phyloP scores from a whole-genome alignment of 2,113 vertebrate species.

The Riparia riparia region DNA sequence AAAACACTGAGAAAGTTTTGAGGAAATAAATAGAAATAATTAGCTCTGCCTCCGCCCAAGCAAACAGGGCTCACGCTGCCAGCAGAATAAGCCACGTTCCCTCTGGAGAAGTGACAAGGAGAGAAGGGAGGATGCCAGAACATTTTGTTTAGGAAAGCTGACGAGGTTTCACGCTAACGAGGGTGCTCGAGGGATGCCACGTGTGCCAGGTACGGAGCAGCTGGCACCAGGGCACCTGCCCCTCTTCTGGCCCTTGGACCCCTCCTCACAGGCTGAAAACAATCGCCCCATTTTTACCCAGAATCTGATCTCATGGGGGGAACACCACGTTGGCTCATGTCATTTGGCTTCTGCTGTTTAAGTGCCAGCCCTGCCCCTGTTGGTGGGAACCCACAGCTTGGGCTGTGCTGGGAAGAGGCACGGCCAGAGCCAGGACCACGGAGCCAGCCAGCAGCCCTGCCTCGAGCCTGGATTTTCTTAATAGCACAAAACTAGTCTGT shows the following conservation, averaged over 20 bases:
- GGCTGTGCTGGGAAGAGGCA: neutral
- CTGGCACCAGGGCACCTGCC: neutral
- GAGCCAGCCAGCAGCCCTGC: neutral
- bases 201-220: fast-evolving
- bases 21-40: conserved; percentile 60
- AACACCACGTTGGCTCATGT: neutral
- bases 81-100: conserved; percentile 33
- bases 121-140: conserved; percentile 52
- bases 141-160: conserved; percentile 38
- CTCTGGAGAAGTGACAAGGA: conserved; percentile 34
- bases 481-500: fast-evolving
- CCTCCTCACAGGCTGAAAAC: neutral
- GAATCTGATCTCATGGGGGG: neutral
- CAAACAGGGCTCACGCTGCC: conserved; percentile 36
- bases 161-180: neutral
- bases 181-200: neutral
- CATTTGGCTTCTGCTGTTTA: neutral
- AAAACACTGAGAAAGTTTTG: neutral
- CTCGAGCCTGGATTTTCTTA: neutral
- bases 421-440: fast-evolving
- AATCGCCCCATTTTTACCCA: neutral
- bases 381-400: neutral
- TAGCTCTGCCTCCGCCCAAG: conserved; percentile 19
- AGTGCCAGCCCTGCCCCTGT: neutral
- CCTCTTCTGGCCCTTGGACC: neutral